Base-by-base conservation (phyloP, 2,113 vertebrate genomes). In the Bubo blakistoni region DNA sequence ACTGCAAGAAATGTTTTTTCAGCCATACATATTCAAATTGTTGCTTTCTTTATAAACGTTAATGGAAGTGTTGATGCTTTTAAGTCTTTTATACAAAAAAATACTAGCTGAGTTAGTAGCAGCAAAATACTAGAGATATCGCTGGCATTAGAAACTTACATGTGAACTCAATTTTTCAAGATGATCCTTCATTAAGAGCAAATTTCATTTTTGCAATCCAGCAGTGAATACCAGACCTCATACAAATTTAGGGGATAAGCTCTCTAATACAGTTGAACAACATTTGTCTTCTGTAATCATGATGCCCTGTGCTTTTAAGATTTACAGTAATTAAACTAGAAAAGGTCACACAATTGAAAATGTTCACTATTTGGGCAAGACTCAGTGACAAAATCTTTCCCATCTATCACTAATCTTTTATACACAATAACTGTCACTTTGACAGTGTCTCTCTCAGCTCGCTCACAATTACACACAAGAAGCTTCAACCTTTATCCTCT, bases 311-410 rank as follows among this genome's bases (percentile, higher is more conserved):
- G 32, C 69, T 93, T 94, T 87, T 42, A 92, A 79, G 27, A 94
- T 78, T 46, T 94, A 91, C 83, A 61, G 58, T 96, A 97, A 97
- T 90, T 87, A 72, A 95, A 94, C 65, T 4, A 57, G 95, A 95
- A 97, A 96, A 97, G 96, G 94, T 95, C 91, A 95, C 66, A 78
- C 54, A 70, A 76, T n/a, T 70, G 88, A 92, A 97, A 94, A 91
- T 3, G 22, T 72, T 91, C 46, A 66, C 12, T 20, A 91, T 94
- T 87, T 77, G 78, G 73, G 78, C 47, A 89, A 95, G 89, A 92
- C 71, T 76, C 70, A 90, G 19, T 77, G 86, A 94, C 65, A 91
- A 61, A 94, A 89, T 72, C 57, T 76, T 70, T 79, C 36, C 80
- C 52, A 71, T 83, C 76, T 93, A 81, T 87, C 82, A 51, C 62